Conservation (phyloP, 2,113 vertebrate genomes). For the Aspiorhynchus laticeps region DNA sequence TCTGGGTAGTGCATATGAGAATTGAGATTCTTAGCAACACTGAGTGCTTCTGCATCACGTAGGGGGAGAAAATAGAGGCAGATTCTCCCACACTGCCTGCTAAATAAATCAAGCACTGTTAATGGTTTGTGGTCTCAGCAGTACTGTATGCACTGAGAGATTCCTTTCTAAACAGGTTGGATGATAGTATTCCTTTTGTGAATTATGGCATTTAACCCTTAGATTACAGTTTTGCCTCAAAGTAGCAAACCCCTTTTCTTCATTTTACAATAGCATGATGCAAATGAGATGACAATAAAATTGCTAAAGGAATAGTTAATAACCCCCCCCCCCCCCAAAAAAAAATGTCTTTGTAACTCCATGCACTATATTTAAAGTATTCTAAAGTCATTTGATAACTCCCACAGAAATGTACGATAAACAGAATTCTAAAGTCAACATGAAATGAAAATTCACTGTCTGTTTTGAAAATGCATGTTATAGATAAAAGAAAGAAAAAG, state of each 20-base stretch:
- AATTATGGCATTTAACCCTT: not conserved
- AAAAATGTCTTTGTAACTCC: not conserved
- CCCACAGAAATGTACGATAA: too few relatives aligned
- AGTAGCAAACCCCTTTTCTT: not conserved
- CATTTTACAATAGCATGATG: not conserved
- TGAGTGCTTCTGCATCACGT: slow-evolving; percentile 54
- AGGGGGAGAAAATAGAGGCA: slow-evolving; percentile 58
- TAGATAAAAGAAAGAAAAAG: too few relatives aligned
- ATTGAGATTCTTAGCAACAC: slow-evolving; percentile 61
- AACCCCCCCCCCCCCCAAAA: too few relatives aligned
- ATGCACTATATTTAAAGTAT: too few relatives aligned
- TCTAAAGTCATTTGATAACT: not conserved
- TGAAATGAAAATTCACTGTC: not conserved
- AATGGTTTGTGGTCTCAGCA: slow-evolving; percentile 18
- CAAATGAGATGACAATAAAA: not conserved
- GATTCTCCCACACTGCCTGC: not conserved
- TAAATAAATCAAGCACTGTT: slow-evolving; percentile 33
- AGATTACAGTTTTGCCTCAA: not conserved
- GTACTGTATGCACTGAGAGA: not conserved
- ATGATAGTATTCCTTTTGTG: not conserved
- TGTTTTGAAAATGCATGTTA: too few relatives aligned
- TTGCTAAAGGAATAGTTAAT: not conserved
- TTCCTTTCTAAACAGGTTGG: not conserved
- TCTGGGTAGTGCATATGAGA: slow-evolving; percentile 52
- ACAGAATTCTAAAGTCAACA: not conserved